Conservation (phyloP, 2,888 invertebrate genomes). For the Pyrocoelia pectoralis region DNA sequence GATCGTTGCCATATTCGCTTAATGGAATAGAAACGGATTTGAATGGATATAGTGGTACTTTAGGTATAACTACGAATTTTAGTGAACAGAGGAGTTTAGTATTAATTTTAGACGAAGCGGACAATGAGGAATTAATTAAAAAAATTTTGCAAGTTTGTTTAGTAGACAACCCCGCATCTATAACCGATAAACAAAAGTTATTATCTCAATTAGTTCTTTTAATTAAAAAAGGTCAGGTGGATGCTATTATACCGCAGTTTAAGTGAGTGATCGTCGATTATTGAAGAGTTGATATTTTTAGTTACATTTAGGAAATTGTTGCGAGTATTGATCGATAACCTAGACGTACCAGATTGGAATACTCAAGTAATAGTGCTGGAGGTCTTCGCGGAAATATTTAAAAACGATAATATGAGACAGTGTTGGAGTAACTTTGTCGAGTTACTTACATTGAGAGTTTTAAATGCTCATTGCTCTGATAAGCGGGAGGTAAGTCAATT, state of each 20-base stretch:
- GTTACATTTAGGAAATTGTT: slow-evolving; percentile 68
- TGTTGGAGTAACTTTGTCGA: slow-evolving; percentile 91
- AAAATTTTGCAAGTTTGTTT: slow-evolving; percentile 54
- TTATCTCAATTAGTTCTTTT: slow-evolving; percentile 60
- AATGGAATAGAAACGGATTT: slow-evolving; percentile 54
- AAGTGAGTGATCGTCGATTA: slow-evolving; percentile 55
- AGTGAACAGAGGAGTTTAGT: no score
- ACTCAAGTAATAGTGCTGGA: slow-evolving; percentile 80
- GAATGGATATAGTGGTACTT: slow-evolving; percentile 48
- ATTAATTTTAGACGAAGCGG: slow-evolving; percentile 47
- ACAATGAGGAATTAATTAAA: slow-evolving; percentile 61
- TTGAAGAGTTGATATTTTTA: slow-evolving; percentile 40
- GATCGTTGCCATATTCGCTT: slow-evolving; percentile 52
- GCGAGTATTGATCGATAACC: slow-evolving; percentile 78
- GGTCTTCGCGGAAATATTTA: slow-evolving; percentile 85
- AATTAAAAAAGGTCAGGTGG: slow-evolving; percentile 63
- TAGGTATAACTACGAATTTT: background rate
- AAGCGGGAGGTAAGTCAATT: slow-evolving; percentile 67
- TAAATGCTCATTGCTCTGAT: slow-evolving; percentile 81
- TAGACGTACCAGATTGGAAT: slow-evolving; percentile 68
- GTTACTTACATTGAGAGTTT: slow-evolving; percentile 86
- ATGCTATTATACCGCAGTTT: slow-evolving; percentile 63
- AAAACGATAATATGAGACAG: slow-evolving; percentile 76
- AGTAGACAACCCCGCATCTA: slow-evolving; percentile 51
- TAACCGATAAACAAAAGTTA: slow-evolving; percentile 54